These are phyloP conservation scores for Arrhamphus sclerolepis DNA, from an alignment of 2,797 vertebrate species.

Conservation along the genomic window DNA sequence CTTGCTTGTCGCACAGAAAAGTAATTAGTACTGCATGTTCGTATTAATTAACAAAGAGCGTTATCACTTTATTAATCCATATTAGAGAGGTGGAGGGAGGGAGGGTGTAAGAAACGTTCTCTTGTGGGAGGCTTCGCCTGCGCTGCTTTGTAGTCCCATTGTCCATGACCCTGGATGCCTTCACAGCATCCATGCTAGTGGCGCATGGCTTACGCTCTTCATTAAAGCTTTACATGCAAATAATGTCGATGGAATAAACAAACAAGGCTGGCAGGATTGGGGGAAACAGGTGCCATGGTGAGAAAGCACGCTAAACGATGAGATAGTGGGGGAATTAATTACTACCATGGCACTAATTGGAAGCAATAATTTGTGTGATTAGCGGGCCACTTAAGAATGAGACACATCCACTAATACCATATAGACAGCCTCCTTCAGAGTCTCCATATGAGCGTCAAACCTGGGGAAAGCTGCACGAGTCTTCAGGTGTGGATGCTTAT, in stretches of 20 bases:
- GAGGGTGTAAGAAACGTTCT: constrained; percentile 74
- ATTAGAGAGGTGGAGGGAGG: constrained; percentile 71
- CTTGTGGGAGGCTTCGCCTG: constrained; percentile 84
- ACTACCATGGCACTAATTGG: constrained; percentile 98
- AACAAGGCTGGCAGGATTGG: constrained; percentile 90
- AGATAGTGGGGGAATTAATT: constrained; percentile 99
- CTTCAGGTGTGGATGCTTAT: not conserved
- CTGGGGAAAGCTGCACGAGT: not conserved
- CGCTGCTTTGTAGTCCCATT: constrained; percentile 42
- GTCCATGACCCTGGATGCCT: constrained; percentile 48
- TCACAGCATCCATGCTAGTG: constrained; percentile 74
- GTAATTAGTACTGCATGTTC: constrained; percentile 94
- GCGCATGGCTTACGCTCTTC: constrained; percentile 84
- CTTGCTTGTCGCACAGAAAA: constrained; percentile 89
- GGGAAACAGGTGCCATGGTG: constrained; percentile 98
- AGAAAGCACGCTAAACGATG: constrained; percentile 97
- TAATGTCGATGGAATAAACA: constrained; percentile 96
- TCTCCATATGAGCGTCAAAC: not conserved
- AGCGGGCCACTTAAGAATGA: constrained; percentile 96
- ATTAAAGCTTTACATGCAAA: constrained; percentile 97
- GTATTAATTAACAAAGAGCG: constrained; percentile 97
- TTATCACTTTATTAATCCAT: constrained; percentile 97
- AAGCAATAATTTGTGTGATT: constrained; percentile 99
- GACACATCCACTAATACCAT: constrained; percentile 82
- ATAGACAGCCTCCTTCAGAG: not conserved